Conservation (phyloP, 2,113 vertebrate species). For the Corythornis cristatus region DNA sequence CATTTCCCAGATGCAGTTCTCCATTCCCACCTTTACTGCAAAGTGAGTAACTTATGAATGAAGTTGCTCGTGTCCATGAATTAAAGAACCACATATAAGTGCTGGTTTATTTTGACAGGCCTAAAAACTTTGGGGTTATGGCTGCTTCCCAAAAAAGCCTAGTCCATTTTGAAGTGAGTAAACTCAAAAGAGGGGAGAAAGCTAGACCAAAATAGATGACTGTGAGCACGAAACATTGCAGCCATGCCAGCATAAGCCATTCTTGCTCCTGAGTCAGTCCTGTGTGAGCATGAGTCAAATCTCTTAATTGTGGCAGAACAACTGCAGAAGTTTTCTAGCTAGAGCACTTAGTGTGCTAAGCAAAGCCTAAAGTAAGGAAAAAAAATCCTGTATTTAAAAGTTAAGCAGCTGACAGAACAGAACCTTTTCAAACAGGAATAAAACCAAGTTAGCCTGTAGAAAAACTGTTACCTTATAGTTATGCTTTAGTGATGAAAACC, state of each 20-base stretch:
- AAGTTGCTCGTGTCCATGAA: not conserved
- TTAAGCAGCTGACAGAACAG: not conserved
- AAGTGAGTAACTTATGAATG: not conserved
- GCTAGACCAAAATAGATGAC: not conserved
- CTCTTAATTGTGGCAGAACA: not conserved
- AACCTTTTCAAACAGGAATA: not conserved
- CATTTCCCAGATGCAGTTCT: not conserved
- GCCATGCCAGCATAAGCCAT: not conserved
- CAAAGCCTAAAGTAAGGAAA: not conserved
- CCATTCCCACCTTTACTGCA: not conserved
- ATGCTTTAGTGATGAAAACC: not conserved
- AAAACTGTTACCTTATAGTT: not conserved
- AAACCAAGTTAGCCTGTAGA: not conserved
- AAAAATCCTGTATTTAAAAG: not conserved
- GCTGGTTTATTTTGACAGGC: not conserved
- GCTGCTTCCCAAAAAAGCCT: not conserved
- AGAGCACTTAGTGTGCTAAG: not conserved
- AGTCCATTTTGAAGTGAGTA: not conserved
- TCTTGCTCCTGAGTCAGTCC: constrained; percentile 22
- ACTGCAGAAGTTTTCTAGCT: not conserved
- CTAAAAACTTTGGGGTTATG: not conserved
- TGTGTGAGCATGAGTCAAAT: constrained; percentile 39
- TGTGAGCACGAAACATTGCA: not conserved
- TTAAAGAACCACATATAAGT: not conserved
- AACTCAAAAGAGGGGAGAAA: not conserved